Conservation (phyloP, 1,140 invertebrate genomes). For the Trachelipus rathkii region DNA sequence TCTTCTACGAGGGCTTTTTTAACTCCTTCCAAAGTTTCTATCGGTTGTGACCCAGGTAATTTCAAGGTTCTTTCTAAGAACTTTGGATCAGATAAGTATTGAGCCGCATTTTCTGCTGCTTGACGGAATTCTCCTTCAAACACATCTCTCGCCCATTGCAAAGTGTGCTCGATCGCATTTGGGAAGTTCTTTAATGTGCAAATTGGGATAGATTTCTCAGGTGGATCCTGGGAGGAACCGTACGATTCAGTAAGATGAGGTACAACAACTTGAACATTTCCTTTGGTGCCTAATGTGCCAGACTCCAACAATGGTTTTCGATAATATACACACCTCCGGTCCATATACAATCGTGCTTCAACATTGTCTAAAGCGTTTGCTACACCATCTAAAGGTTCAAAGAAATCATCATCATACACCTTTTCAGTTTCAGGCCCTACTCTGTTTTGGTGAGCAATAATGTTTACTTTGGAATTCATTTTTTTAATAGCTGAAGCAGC, state of each 20-base stretch:
- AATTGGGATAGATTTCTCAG: constrained; percentile 97
- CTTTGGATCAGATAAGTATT: constrained; percentile 64
- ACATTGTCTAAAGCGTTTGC: constrained; percentile 97
- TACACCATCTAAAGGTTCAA: constrained; percentile 85
- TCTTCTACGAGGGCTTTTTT: constrained; percentile 83
- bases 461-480: constrained; percentile 88
- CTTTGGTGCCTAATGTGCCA: constrained; percentile 97
- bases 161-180: constrained; percentile 96
- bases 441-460: constrained; percentile 84
- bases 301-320: constrained; percentile 92
- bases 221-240: constrained; percentile 95
- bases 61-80: constrained; percentile 82
- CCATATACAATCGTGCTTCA: constrained; percentile 69
- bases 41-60: constrained; percentile 81
- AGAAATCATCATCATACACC: constrained; percentile 92
- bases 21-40: constrained; percentile 84
- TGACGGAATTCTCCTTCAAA: constrained; percentile 94
- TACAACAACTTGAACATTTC: constrained; percentile 94
- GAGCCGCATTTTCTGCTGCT: constrained; percentile 81
- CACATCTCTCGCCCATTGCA: constrained; percentile 95
- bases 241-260: constrained; percentile 90
- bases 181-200: constrained; percentile 99
- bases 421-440: constrained; percentile 93
- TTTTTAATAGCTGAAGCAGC: constrained; percentile 75
- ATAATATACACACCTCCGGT: constrained; percentile 87